Percentiles rank a stretch among this genome's conserved stretches.
These are phyloP conservation scores for Neolamprologus sp. DNA, from an alignment of 2,113 vertebrate genomes.

Conservation along the genomic window DNA sequence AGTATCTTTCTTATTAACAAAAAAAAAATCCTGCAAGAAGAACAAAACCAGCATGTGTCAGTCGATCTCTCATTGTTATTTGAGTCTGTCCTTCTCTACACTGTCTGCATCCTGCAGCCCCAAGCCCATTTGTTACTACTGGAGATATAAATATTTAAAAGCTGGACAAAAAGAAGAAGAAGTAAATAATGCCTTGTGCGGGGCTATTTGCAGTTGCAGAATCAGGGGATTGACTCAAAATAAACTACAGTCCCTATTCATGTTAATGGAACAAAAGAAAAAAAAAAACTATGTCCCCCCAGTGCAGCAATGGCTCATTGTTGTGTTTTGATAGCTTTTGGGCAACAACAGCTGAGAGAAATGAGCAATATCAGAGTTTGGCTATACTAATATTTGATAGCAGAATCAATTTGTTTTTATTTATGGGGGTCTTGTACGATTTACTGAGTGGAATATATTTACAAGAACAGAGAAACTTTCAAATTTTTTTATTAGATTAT, in stretches of 20 bases:
- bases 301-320: background rate
- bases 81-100: fast-evolving
- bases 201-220: background rate
- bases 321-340: background rate
- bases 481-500: background rate
- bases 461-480: background rate
- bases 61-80: background rate
- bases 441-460: background rate
- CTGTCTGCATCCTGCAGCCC: background rate
- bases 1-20: background rate
- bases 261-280: background rate
- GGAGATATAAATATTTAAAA: background rate
- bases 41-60: background rate
- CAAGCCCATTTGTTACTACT: background rate
- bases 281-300: background rate
- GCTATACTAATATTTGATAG: background rate
- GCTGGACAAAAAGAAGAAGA: background rate
- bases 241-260: background rate
- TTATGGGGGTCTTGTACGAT: background rate
- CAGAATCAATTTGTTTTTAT: background rate
- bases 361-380: background rate
- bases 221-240: background rate
- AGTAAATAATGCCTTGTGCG: background rate
- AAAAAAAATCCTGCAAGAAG: background rate
- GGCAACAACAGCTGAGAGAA: background rate